phyloP scores from a whole-genome alignment of 2,888 invertebrate species.

The Oxyscelio sp. region DNA sequence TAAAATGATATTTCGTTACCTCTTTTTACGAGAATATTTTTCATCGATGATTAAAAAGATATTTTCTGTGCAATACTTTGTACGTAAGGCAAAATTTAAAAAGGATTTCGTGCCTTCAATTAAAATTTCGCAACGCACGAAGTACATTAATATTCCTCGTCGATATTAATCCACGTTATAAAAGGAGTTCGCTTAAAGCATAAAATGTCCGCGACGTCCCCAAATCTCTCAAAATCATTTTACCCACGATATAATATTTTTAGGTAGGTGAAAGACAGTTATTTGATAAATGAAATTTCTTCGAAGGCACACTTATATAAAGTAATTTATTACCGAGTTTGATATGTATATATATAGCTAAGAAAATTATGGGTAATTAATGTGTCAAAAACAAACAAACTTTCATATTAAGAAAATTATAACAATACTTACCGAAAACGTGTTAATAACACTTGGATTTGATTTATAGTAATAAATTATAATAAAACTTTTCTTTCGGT shows the following conservation, averaged over 20 bases:
- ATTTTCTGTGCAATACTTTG: constrained; percentile 1
- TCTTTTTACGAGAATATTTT: constrained; percentile 10
- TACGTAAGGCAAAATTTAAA: constrained; percentile 20
- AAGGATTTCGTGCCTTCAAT: constrained; percentile 32
- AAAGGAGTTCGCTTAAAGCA: constrained; percentile 1
- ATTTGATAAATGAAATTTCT: constrained; percentile 26
- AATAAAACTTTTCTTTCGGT: no score
- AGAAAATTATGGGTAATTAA: background rate
- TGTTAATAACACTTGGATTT: no score
- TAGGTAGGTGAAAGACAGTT: constrained; percentile 13
- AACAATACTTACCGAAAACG: no score
- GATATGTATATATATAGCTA: background rate
- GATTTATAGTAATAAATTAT: no score
- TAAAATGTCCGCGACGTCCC: constrained; percentile 2
- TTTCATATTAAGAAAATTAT: no score
- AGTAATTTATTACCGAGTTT: constrained; percentile 15
- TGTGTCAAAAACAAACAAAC: background rate
- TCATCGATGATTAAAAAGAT: constrained; percentile 19
- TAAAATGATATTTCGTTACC: constrained; percentile 4
- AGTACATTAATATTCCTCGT: constrained; percentile 32
- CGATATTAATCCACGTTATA: constrained; percentile 33
- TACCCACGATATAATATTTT: constrained; percentile 15
- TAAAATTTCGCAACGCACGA: constrained; percentile 35
- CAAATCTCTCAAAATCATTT: constrained; percentile 31
- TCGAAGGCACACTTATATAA: constrained; percentile 1